Evolutionary conservation across 2,888 invertebrate genomes (phyloP).

Genomic region (Chloromyia formosa): DNA sequence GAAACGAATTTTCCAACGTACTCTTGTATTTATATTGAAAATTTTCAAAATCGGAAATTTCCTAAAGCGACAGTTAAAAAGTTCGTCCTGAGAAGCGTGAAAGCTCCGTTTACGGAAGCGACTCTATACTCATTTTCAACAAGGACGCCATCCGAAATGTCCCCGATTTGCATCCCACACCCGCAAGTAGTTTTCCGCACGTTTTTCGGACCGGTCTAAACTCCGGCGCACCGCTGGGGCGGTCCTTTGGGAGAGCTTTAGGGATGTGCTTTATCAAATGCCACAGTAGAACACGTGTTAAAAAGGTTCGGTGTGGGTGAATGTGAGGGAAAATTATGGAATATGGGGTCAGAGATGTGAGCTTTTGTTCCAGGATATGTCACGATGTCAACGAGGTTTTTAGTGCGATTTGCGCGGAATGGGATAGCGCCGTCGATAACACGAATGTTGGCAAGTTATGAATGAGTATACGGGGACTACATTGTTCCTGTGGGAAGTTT

Average conservation of each 20-base stretch:
- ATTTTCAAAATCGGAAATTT: conserved; percentile 8
- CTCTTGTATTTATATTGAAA: conserved; percentile 27
- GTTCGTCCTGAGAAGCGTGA: not conserved
- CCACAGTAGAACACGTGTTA: not conserved
- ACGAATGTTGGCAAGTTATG: not conserved
- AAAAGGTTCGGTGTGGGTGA: not conserved
- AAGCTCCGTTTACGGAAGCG: not conserved
- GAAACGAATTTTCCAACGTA: not conserved
- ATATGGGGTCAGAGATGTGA: not conserved
- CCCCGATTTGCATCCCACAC: not conserved
- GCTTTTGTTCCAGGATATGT: conserved; percentile 1
- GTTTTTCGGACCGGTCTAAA: conserved; percentile 26
- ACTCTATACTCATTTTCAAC: not conserved
- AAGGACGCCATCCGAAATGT: not conserved
- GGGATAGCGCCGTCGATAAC: too few relatives aligned
- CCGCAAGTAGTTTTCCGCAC: not conserved
- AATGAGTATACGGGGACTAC: not conserved
- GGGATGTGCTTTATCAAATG: conserved; percentile 5
- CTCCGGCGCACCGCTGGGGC: conserved; percentile 15
- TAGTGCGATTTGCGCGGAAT: too few relatives aligned
- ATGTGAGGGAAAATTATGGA: too few relatives aligned
- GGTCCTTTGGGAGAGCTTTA: conserved; percentile 11
- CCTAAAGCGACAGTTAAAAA: conserved; percentile 14
- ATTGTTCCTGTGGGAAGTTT: too few relatives aligned
- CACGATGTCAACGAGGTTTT: not conserved